Base-by-base conservation (phyloP, 2,113 vertebrate species). In the Rallus limicola region DNA sequence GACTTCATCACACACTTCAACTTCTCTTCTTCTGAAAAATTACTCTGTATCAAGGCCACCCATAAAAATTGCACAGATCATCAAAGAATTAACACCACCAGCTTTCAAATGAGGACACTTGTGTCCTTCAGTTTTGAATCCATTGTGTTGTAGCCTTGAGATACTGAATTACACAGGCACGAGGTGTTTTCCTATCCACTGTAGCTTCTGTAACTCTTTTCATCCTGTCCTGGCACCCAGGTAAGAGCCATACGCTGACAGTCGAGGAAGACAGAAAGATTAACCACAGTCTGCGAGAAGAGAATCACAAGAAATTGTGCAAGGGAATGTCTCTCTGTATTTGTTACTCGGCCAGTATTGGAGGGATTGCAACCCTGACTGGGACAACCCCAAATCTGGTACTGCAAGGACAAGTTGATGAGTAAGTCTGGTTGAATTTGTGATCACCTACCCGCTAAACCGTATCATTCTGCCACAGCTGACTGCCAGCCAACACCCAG, bases 301-400 rank as follows among this genome's bases (percentile, higher is more conserved):
- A 76, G 10, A 98, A 98, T 36, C 98, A 99, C 55, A 31, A 56
- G 6, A 93, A 64, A 13, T 58, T 99, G 52, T 98, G 88, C 96
- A 99, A 99, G 97, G 99, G 99, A 36, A 98, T 99, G 98, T 98
- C 98, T 90, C 98, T 99, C 48, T 97, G 96, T 0, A 98, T 99
- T 85, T 99, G 99, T 90, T 99, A 99, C 81, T 97, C 99, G 0
- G 97, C 99, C 95, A 99, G 99, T 96, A 99, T 99, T 3, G 99
- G 99, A 24, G 99, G 99, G 62, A 99, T 98, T 0, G 99, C 99
- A 69, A 99, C 99, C 1, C 98, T 99, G 85, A 99, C 99, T 0
- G 99, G 99, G 72, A 99, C 99, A 13, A 97, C 98, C 1, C 98
- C 99, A 60, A 99, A 99, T 78, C 98, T 99, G 96, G 98, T 99